A percentile compares a stretch with the other conserved stretches of the same genome.
Evolutionary conservation across 1,140 invertebrate genomes (phyloP).

Genomic region (Drosophila equinoxialis): DNA sequence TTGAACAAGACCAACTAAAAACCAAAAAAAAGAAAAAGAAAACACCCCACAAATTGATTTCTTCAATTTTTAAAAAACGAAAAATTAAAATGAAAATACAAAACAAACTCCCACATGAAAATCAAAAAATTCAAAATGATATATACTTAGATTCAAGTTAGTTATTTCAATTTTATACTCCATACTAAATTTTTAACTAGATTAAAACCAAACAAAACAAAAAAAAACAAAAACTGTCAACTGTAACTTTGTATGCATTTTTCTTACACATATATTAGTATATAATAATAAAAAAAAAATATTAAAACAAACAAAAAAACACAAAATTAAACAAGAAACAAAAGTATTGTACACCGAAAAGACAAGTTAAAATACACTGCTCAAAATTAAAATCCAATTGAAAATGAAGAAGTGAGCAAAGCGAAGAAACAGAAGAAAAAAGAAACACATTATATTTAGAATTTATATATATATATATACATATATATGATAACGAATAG

Average conservation of each 20-base stretch:
- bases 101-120: conserved; percentile 28
- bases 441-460: conserved; percentile 5
- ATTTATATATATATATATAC: conserved; percentile 7
- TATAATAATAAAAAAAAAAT: conserved; percentile 35
- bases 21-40: background rate
- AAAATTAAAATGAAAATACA: conserved; percentile 21
- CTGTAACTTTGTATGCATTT: conserved; percentile 79
- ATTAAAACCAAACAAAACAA: conserved; percentile 32
- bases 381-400: background rate
- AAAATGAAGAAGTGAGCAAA: background rate
- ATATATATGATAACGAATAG: background rate
- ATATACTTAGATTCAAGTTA: conserved; percentile 51
- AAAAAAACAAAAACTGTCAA: conserved; percentile 14
- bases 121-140: conserved; percentile 19
- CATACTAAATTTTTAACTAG: conserved; percentile 77
- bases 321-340: background rate
- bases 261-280: conserved; percentile 56
- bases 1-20: conserved; percentile 28
- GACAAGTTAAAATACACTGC: background rate
- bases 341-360: conserved; percentile 15
- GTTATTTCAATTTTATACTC: conserved; percentile 79
- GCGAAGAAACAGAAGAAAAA: background rate
- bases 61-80: conserved; percentile 35
- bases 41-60: conserved; percentile 26
- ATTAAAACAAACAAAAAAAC: conserved; percentile 26